A percentile compares a stretch with the other conserved stretches of the same genome.
Evolutionary conservation across 30 jellyfish, hydroid and myxozoan genomes (phyloP).

Genomic region (Sanderia malayensis): DNA sequence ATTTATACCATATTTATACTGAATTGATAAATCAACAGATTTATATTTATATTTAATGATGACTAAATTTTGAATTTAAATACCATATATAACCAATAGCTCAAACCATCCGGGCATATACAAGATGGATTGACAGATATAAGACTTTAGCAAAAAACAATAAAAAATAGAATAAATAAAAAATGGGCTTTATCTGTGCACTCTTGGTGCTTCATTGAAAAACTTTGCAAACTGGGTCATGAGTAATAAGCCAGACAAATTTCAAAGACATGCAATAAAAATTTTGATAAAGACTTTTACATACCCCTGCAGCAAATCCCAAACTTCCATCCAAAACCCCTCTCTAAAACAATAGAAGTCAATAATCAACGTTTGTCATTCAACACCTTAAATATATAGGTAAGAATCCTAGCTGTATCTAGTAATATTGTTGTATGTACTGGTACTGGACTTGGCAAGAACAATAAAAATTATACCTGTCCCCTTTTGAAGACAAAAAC

Average conservation of each 20-base stretch:
- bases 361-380: too few species aligned
- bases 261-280: not conserved
- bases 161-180: not conserved
- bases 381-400: too few species aligned
- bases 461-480: constrained; percentile 21
- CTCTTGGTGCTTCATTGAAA: too few species aligned
- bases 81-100: too few species aligned
- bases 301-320: constrained; percentile 98
- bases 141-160: not conserved
- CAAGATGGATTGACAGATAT: too few species aligned
- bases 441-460: not conserved
- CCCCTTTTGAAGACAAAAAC: constrained; percentile 82
- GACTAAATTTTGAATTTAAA: too few species aligned
- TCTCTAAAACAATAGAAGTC: constrained; percentile 44
- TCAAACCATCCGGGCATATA: too few species aligned
- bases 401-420: not conserved
- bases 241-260: not conserved
- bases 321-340: constrained; percentile 85
- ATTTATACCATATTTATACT: too few species aligned
- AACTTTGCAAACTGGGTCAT: too few species aligned
- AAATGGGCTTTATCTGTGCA: too few species aligned
- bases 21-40: too few species aligned
- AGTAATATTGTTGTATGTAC: not conserved
- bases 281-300: constrained; percentile 3
- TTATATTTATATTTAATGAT: too few species aligned